phyloP scores from a whole-genome alignment of 2,113 vertebrate genomes.

The Drymodes brunneopygia region DNA sequence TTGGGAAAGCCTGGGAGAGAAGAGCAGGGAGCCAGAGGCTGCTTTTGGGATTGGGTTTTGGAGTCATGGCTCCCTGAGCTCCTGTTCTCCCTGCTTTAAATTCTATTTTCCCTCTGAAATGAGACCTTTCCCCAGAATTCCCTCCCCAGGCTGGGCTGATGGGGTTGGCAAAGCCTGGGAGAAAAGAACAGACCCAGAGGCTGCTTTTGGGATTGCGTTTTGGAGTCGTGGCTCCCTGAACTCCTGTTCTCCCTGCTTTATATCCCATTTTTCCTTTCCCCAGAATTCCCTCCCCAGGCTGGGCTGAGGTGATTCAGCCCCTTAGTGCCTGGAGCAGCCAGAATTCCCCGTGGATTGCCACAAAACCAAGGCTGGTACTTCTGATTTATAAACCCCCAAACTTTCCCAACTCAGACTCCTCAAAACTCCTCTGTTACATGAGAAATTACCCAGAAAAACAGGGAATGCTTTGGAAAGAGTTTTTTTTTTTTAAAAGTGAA shows the following conservation, averaged over 20 bases:
- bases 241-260: neutral
- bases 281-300: neutral
- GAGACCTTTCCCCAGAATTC: neutral
- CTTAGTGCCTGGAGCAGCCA: neutral
- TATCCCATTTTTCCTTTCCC: accelerated
- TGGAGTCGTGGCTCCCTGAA: accelerated
- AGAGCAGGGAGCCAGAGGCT: neutral
- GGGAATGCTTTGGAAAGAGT: neutral
- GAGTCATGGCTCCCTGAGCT: accelerated
- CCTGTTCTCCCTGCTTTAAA: accelerated
- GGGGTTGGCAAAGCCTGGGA: neutral
- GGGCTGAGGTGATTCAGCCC: neutral
- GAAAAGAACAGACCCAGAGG: neutral
- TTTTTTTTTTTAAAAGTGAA: neutral
- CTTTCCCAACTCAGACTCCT: neutral
- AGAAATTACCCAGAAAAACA: accelerated
- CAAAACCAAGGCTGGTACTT: too few relatives aligned
- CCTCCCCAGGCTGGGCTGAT: neutral
- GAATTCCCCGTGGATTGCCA: neutral
- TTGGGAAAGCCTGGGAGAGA: neutral
- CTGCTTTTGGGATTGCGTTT: neutral
- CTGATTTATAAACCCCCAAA: neutral
- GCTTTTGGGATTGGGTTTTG: neutral
- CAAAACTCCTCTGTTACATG: neutral
- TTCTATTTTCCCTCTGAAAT: accelerated